These are phyloP conservation scores for Andrena chrysosceles DNA, from an alignment of 2,888 invertebrate species.

Conservation along the genomic window DNA sequence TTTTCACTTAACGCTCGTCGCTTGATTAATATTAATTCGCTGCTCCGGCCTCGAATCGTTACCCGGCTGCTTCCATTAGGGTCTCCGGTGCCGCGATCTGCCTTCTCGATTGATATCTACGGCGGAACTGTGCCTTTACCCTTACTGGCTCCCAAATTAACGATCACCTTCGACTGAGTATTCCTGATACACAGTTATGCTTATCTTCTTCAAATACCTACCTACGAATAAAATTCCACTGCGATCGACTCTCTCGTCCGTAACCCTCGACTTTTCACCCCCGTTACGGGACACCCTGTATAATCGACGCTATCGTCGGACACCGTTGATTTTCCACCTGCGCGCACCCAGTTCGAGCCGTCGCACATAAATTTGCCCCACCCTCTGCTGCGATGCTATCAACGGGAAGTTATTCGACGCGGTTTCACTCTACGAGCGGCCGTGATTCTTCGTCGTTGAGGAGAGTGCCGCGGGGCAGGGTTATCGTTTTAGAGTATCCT, in stretches of 20 bases:
- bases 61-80: background rate
- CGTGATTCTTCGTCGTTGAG: constrained; percentile 17
- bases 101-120: background rate
- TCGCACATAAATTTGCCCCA: constrained; percentile 57
- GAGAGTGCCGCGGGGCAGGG: background rate
- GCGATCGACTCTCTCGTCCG: too few relatives aligned
- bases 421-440: constrained; percentile 56
- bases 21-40: constrained; percentile 35
- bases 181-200: too few relatives aligned
- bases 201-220: too few relatives aligned
- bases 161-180: too few relatives aligned
- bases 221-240: too few relatives aligned
- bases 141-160: too few relatives aligned
- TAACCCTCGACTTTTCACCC: too few relatives aligned
- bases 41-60: background rate
- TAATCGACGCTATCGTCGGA: constrained; percentile 43
- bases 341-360: constrained; percentile 46
- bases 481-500: constrained; percentile 5
- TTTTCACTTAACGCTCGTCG: constrained; percentile 29
- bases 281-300: too few relatives aligned
- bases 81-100: background rate
- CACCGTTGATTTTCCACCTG: constrained; percentile 54
- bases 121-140: background rate
- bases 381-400: constrained; percentile 65
- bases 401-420: constrained; percentile 72